Conservation (phyloP, 1,140 invertebrate species). For the Drosophila miranda region DNA sequence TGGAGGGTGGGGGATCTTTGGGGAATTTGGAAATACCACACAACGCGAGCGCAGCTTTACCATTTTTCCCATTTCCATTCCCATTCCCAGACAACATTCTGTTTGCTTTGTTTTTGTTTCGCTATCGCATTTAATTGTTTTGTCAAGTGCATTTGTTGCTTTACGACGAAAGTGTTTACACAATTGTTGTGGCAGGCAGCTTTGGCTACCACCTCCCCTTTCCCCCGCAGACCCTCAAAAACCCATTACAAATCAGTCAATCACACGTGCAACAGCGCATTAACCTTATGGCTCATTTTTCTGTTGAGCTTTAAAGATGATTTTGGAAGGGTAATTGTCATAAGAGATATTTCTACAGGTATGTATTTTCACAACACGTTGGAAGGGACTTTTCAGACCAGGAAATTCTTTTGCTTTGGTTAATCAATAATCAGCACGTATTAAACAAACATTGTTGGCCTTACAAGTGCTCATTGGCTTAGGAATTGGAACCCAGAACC, state of each 20-base stretch:
- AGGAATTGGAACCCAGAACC: too few species aligned
- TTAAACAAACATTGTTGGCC: too few species aligned
- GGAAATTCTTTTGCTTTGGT: too few species aligned
- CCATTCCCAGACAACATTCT: neutral
- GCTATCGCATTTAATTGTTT: slow-evolving; percentile 42
- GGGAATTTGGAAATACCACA: slow-evolving; percentile 19
- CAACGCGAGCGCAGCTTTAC: too few species aligned
- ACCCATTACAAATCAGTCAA: neutral
- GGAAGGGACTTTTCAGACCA: too few species aligned
- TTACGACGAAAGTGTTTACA: slow-evolving; percentile 37
- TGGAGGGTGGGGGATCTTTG: too few species aligned
- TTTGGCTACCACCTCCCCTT: slow-evolving; percentile 16
- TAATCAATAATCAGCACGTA: too few species aligned
- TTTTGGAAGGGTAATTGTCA: too few species aligned
- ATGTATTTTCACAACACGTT: too few species aligned
- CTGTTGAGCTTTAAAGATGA: too few species aligned
- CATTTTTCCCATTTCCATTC: slow-evolving; percentile 1
- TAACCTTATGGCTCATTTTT: slow-evolving; percentile 10
- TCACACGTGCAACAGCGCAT: slow-evolving; percentile 30
- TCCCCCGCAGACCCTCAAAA: neutral
- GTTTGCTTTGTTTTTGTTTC: slow-evolving; percentile 11
- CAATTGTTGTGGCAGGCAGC: slow-evolving; percentile 42
- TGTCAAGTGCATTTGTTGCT: slow-evolving; percentile 34
- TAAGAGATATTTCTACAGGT: too few species aligned
- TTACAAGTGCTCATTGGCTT: too few species aligned